These are phyloP conservation scores for Gyps fulvus DNA, from an alignment of 2,113 vertebrate genomes.

Conservation along the genomic window DNA sequence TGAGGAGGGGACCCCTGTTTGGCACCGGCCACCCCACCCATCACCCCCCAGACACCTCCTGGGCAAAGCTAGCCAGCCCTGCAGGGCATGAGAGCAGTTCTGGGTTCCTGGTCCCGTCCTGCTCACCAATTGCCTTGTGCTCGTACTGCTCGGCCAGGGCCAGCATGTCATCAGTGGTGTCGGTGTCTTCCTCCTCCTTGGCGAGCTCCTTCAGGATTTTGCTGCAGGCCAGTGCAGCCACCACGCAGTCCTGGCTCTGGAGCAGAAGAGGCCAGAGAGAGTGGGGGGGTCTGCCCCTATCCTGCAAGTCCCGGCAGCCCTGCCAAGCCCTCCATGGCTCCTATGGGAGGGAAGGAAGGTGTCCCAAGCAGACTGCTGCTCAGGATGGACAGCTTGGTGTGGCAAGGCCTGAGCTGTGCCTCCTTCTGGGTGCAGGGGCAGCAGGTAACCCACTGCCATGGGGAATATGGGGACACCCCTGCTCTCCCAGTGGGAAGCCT, in stretches of 20 bases:
- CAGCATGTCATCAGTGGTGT: slow-evolving; percentile 80
- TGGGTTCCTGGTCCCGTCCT: background rate
- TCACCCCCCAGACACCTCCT: background rate
- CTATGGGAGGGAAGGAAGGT: background rate
- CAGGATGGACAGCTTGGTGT: background rate
- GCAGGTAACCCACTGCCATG: background rate
- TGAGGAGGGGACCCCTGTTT: fast-evolving
- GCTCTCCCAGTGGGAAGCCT: background rate
- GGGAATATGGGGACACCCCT: background rate
- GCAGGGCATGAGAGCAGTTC: fast-evolving
- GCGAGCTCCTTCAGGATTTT: slow-evolving; percentile 91
- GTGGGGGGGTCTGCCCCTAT: background rate
- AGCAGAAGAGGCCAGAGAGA: background rate
- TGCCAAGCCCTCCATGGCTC: too few species aligned
- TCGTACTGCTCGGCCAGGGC: slow-evolving; percentile 82
- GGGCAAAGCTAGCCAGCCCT: background rate
- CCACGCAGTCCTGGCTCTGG: slow-evolving; percentile 83
- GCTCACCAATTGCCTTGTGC: slow-evolving; percentile 84
- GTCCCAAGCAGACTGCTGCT: background rate
- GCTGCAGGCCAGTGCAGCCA: slow-evolving; percentile 86
- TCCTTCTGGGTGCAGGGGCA: background rate
- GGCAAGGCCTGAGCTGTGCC: background rate
- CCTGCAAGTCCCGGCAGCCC: background rate
- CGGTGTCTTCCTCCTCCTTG: slow-evolving; percentile 80
- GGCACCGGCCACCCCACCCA: background rate